A percentile compares a stretch with the other conserved stretches of the same genome.
These are phyloP conservation scores for Prorops nasuta DNA, from an alignment of 1,140 invertebrate genomes.

Conservation along the genomic window DNA sequence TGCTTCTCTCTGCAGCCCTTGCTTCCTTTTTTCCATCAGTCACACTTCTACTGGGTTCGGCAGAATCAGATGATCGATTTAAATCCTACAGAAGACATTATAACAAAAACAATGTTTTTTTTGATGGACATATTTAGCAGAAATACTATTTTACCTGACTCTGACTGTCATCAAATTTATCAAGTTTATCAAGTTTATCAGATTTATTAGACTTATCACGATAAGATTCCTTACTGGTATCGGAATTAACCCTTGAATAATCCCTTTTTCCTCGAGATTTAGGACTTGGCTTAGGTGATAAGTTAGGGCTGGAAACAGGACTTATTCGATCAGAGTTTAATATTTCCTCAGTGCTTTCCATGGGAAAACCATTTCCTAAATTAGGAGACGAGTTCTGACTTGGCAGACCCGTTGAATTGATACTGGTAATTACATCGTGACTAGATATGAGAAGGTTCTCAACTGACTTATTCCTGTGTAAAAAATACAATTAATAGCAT, in stretches of 20 bases:
- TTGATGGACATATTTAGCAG: neutral
- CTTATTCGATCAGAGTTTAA: conserved; percentile 53
- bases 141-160: conserved; percentile 28
- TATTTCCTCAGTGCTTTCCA: conserved; percentile 37
- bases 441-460: conserved; percentile 66
- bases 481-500: neutral
- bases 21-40: conserved; percentile 44
- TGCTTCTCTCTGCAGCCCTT: conserved; percentile 61
- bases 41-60: conserved; percentile 35
- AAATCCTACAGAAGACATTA: conserved; percentile 35
- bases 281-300: conserved; percentile 52
- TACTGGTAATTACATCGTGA: conserved; percentile 62
- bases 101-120: neutral
- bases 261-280: conserved; percentile 55
- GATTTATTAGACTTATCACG: no score
- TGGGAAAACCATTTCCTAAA: conserved; percentile 28
- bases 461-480: conserved; percentile 65
- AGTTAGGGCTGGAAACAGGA: conserved; percentile 57
- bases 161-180: conserved; percentile 37
- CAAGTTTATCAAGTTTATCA: no score
- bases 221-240: conserved; percentile 27
- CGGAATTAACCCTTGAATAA: conserved; percentile 32
- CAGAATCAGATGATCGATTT: conserved; percentile 40
- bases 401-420: conserved; percentile 46
- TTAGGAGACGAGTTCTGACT: conserved; percentile 34